Percentiles rank a stretch among this genome's conserved stretches.
phyloP scores from a whole-genome alignment of 2,113 vertebrate species.

The Corythaixoides concolor region DNA sequence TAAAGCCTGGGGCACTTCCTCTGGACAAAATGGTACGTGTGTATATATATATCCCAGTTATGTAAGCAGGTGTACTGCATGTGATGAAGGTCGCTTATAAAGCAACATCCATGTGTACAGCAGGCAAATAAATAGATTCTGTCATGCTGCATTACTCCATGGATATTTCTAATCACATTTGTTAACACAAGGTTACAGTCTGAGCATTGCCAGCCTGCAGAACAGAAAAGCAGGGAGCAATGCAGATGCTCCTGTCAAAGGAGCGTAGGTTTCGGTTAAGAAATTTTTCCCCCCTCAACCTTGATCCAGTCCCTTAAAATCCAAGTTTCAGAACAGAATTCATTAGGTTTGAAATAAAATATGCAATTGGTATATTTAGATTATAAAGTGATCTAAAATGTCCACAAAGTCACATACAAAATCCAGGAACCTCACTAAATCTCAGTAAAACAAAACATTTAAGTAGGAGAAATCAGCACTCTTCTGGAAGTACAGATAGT shows the following conservation, averaged over 20 bases:
- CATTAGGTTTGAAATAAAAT: background rate
- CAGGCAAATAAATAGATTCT: background rate
- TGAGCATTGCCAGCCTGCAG: background rate
- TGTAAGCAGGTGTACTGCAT: no score
- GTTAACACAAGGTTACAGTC: background rate
- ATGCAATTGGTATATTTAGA: background rate
- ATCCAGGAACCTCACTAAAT: background rate
- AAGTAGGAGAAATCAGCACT: background rate
- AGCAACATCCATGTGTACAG: background rate
- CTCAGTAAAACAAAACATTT: background rate
- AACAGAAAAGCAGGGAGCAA: background rate
- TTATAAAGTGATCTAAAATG: background rate
- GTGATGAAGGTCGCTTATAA: background rate
- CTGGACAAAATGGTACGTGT: background rate
- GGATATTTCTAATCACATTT: background rate
- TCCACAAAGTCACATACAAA: background rate
- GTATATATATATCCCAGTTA: background rate
- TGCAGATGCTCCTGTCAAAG: background rate
- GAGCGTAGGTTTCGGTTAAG: rapidly evolving
- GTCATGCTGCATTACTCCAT: background rate
- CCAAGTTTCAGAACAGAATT: background rate
- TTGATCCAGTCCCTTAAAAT: background rate
- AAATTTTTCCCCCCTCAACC: background rate
- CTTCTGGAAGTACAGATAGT: background rate
- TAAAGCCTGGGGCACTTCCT: background rate